Conservation (phyloP, 2,797 vertebrate species). For the Halcyon chelicuti region DNA sequence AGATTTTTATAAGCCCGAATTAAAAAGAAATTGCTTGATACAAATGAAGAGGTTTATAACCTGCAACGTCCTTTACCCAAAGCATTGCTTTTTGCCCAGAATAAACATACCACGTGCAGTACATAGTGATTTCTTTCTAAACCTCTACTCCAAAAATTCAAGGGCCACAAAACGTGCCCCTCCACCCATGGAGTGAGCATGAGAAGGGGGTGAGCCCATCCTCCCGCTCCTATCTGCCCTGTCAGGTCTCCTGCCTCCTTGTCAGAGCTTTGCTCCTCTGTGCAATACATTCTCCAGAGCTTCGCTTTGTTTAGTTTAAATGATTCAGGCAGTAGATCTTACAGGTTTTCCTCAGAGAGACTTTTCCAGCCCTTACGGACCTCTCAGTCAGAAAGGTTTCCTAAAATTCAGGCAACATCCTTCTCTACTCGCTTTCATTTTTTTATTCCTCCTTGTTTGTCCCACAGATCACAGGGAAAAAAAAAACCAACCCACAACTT, state of each 20-base stretch:
- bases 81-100: conserved; percentile 12
- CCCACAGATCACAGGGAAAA: background rate
- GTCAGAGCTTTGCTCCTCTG: conserved; percentile 8
- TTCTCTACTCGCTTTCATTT: conserved; percentile 13
- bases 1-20: conserved; percentile 55
- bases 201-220: background rate
- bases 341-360: conserved; percentile 44
- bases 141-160: background rate
- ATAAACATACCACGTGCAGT: background rate
- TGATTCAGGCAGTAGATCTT: conserved; percentile 54
- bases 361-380: conserved; percentile 5
- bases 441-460: background rate
- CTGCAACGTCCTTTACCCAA: conserved; percentile 24
- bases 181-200: background rate
- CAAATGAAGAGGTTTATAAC: conserved; percentile 59
- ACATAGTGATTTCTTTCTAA: background rate
- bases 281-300: conserved; percentile 18
- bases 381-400: conserved; percentile 41
- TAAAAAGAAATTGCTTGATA: conserved; percentile 61
- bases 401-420: conserved; percentile 16
- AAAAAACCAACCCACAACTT: background rate
- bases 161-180: background rate
- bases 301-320: conserved; percentile 47
- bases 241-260: background rate
- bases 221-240: background rate